These are phyloP conservation scores for Procavia capensis DNA, from an alignment of 2,113 vertebrate genomes.

Conservation along the genomic window DNA sequence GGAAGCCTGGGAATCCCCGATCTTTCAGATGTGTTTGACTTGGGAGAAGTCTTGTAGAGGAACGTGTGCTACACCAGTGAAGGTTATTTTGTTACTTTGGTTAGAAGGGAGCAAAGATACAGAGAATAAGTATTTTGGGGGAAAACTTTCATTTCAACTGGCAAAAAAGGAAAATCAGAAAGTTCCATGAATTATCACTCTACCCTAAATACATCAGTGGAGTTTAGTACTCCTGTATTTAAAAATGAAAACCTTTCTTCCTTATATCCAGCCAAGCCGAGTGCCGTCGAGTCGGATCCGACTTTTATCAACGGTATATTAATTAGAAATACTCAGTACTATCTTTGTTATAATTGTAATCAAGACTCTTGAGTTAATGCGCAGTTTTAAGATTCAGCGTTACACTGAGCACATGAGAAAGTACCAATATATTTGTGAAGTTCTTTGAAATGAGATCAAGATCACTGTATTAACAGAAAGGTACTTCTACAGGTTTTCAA, in stretches of 20 bases:
- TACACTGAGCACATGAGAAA: background rate
- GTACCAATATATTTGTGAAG: background rate
- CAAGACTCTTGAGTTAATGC: background rate
- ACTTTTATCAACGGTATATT: background rate
- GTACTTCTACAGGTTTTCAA: background rate
- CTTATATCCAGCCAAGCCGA: too few species aligned
- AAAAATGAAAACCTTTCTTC: background rate
- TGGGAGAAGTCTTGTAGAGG: background rate
- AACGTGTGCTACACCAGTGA: background rate
- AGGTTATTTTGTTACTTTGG: background rate
- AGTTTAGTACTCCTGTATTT: background rate
- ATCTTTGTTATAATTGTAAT: background rate
- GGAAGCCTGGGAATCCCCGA: background rate
- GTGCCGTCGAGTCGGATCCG: too few species aligned
- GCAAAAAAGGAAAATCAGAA: background rate
- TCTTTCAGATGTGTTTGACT: background rate
- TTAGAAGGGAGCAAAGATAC: background rate
- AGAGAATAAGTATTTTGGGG: background rate
- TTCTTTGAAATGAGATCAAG: constrained; percentile 32
- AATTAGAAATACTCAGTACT: background rate
- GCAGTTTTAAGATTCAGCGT: background rate
- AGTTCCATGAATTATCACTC: background rate
- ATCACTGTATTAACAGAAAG: constrained; percentile 20
- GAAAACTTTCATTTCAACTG: background rate
- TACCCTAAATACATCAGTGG: background rate